A percentile compares a stretch with the other conserved stretches of the same genome.
Evolutionary conservation across 2,113 vertebrate genomes (phyloP).

Genomic region (Alligator sinensis): DNA sequence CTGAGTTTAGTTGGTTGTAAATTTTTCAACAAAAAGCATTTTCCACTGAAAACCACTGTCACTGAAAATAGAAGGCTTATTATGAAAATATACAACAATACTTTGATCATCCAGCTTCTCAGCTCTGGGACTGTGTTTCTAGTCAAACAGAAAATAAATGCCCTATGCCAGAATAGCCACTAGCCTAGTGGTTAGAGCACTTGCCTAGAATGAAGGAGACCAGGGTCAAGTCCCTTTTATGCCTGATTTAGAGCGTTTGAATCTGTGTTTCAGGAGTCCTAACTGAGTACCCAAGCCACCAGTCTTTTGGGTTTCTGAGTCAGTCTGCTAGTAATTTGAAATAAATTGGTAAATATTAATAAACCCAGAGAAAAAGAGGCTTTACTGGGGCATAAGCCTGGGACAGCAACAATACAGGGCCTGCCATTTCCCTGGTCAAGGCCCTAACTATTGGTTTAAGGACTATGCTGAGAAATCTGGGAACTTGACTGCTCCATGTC

Average conservation of each 20-base stretch:
- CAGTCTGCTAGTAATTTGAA: fast-evolving
- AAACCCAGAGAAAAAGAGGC: not conserved
- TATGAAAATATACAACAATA: not conserved
- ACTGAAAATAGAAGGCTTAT: not conserved
- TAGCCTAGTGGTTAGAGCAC: not conserved
- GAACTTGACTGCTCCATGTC: not conserved
- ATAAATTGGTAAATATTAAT: fast-evolving
- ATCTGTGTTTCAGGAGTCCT: not conserved
- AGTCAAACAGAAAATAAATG: not conserved
- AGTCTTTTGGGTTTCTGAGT: fast-evolving
- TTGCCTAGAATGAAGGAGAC: fast-evolving
- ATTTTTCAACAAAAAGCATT: not conserved
- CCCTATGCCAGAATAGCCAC: not conserved
- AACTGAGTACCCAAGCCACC: not conserved
- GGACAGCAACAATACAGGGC: not conserved
- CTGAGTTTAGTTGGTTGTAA: not conserved
- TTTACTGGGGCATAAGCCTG: not conserved
- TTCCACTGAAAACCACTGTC: fast-evolving
- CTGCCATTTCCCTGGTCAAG: not conserved
- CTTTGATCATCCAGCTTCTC: not conserved
- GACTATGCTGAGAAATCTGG: not conserved
- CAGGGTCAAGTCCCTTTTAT: not conserved
- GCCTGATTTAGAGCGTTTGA: not conserved
- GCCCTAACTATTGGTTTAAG: not conserved
- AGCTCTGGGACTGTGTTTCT: not conserved